A percentile compares a stretch with the other conserved stretches of the same genome.
phyloP scores from a whole-genome alignment of 1,140 invertebrate species.

The Maniola jurtina region DNA sequence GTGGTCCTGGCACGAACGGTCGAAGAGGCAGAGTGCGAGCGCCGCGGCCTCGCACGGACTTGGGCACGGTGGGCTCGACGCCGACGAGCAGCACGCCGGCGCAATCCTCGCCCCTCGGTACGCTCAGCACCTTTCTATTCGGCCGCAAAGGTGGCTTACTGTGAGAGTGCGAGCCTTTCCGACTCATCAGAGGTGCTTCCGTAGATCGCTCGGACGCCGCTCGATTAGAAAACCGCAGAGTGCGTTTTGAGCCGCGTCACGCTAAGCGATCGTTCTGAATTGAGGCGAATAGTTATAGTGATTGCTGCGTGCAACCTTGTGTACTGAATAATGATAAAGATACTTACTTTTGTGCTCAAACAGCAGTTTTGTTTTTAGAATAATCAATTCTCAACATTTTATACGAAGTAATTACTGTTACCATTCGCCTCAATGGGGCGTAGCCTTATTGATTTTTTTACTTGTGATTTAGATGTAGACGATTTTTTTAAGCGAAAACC shows the following conservation, averaged over 20 bases:
- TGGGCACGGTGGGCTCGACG: slow-evolving; percentile 68
- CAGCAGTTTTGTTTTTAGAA: background rate
- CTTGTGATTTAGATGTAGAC: slow-evolving; percentile 60
- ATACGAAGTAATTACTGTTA: slow-evolving; percentile 3
- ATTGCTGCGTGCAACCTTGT: background rate
- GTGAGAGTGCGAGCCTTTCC: slow-evolving; percentile 51
- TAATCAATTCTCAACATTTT: background rate
- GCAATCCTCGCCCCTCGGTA: slow-evolving; percentile 83
- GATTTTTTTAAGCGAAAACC: slow-evolving; percentile 45
- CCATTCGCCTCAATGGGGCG: background rate
- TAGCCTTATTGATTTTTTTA: slow-evolving; percentile 42
- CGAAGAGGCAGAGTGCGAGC: slow-evolving; percentile 56
- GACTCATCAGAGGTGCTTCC: slow-evolving; percentile 21
- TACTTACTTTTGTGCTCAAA: too few relatives aligned
- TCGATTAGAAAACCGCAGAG: slow-evolving; percentile 20
- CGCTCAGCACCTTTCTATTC: slow-evolving; percentile 87
- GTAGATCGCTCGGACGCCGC: slow-evolving; percentile 28
- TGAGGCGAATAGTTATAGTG: slow-evolving; percentile 6
- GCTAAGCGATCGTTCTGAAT: slow-evolving; percentile 21
- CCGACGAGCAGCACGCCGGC: slow-evolving; percentile 70
- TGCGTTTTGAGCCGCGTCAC: slow-evolving; percentile 29
- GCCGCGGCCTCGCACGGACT: slow-evolving; percentile 65
- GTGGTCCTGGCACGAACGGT: slow-evolving; percentile 36
- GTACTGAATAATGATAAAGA: background rate
- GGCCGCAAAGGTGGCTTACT: slow-evolving; percentile 90